Conservation (phyloP, 37 sponge, comb jelly and placozoan species). For the Tethya wilhelma region DNA sequence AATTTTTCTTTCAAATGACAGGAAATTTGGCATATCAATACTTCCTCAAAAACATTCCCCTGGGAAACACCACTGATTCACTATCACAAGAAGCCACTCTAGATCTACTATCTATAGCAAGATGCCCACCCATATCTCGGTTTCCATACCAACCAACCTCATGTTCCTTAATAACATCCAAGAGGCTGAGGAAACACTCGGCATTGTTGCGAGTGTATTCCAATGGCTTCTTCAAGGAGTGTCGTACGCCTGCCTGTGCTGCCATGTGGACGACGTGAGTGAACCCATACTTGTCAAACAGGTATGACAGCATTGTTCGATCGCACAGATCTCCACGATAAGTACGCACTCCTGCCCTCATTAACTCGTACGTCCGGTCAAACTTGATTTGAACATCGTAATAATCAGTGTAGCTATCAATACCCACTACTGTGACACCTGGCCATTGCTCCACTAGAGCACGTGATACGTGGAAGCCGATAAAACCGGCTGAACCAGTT, state of each 20-base stretch:
- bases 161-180: slow-evolving; percentile 42
- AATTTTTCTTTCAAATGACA: too few relatives aligned
- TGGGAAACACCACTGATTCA: too few relatives aligned
- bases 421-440: slow-evolving; percentile 33
- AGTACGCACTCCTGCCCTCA: slow-evolving; percentile 32
- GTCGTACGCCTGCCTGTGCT: slow-evolving; percentile 73
- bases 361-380: slow-evolving; percentile 48
- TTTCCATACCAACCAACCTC: slow-evolving; percentile 46
- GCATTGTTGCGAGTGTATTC: slow-evolving; percentile 53
- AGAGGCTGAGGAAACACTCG: slow-evolving; percentile 54
- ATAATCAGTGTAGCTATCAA: slow-evolving; percentile 64
- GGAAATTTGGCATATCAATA: too few relatives aligned
- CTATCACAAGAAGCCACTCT: too few relatives aligned
- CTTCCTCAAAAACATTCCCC: too few relatives aligned
- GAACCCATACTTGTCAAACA: slow-evolving; percentile 51
- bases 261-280: slow-evolving; percentile 80
- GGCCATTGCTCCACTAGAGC: slow-evolving; percentile 4
- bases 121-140: not conserved
- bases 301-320: slow-evolving; percentile 13
- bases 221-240: slow-evolving; percentile 56
- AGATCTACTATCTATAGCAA: not conserved
- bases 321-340: slow-evolving; percentile 73
- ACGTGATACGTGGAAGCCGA: slow-evolving; percentile 65
- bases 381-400: slow-evolving; percentile 58
- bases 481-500: slow-evolving; percentile 84